Evolutionary conservation across 2,888 invertebrate species (phyloP).

Genomic region (Aphidoletes aphidimyza): DNA sequence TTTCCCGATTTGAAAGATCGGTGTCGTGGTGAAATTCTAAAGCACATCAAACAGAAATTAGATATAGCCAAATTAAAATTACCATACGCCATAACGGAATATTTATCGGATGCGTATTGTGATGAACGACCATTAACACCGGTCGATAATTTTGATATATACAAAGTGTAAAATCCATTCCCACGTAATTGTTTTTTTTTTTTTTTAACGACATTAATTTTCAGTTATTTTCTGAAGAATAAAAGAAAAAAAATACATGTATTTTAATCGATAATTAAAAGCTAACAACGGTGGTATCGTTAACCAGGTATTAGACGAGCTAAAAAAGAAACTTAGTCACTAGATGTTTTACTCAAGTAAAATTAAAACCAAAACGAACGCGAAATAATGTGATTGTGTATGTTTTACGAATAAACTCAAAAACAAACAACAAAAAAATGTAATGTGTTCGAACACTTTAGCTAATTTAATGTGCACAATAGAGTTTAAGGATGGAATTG

Average conservation of each 20-base stretch:
- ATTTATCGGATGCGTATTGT: slow-evolving; percentile 70
- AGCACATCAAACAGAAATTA: slow-evolving; percentile 67
- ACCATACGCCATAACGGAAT: slow-evolving; percentile 70
- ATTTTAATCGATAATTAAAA: background rate
- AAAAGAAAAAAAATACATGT: no score
- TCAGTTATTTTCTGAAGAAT: no score
- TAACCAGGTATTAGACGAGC: slow-evolving; percentile 19
- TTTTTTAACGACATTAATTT: background rate
- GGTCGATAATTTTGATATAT: slow-evolving; percentile 65
- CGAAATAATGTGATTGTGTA: slow-evolving; percentile 32
- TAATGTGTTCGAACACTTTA: background rate
- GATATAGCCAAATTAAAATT: slow-evolving; percentile 70
- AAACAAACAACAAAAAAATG: background rate
- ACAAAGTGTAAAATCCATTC: slow-evolving; percentile 31
- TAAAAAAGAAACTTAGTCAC: background rate
- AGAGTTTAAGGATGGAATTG: no score
- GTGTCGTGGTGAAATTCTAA: slow-evolving; percentile 73
- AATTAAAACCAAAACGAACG: background rate
- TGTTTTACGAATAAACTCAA: background rate
- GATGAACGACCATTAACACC: slow-evolving; percentile 64
- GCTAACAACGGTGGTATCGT: slow-evolving; percentile 36
- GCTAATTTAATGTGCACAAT: background rate
- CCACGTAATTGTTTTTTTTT: background rate
- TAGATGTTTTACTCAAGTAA: background rate
- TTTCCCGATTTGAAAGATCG: slow-evolving; percentile 77